These are phyloP conservation scores for Agrilus mali DNA, from an alignment of 2,888 invertebrate genomes.

Conservation along the genomic window DNA sequence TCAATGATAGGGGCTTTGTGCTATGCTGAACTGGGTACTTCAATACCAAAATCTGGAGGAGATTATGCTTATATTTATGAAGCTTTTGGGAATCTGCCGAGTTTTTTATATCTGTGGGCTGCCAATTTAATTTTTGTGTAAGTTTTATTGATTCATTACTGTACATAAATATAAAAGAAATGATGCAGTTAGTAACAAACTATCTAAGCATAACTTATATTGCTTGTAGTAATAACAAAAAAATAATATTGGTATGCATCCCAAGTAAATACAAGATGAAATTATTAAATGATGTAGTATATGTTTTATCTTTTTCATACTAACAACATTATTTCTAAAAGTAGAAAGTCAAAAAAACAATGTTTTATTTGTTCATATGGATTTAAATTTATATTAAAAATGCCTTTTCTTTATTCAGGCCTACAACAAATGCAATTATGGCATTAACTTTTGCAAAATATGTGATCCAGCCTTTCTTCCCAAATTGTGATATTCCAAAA, in stretches of 20 bases:
- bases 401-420: conserved; percentile 45
- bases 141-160: conserved; percentile 36
- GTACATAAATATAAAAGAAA: not conserved
- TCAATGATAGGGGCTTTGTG: conserved; percentile 92
- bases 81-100: conserved; percentile 82
- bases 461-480: conserved; percentile 78
- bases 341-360: too few species aligned
- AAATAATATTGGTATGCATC: too few species aligned
- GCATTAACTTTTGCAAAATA: conserved; percentile 89
- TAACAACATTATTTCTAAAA: too few species aligned
- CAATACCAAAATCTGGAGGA: conserved; percentile 87
- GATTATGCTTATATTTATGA: conserved; percentile 94
- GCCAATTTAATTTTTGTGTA: conserved; percentile 94
- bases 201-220: not conserved
- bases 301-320: too few species aligned
- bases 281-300: too few species aligned
- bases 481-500: conserved; percentile 59
- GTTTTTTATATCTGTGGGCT: conserved; percentile 93
- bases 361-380: not conserved
- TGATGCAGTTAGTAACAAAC: not conserved
- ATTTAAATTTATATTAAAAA: not conserved
- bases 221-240: too few species aligned
- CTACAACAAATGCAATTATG: conserved; percentile 95
- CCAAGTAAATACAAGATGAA: too few species aligned
- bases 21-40: conserved; percentile 87